phyloP scores from a whole-genome alignment of 1,140 invertebrate species.

The Centruroides sculpturatus region DNA sequence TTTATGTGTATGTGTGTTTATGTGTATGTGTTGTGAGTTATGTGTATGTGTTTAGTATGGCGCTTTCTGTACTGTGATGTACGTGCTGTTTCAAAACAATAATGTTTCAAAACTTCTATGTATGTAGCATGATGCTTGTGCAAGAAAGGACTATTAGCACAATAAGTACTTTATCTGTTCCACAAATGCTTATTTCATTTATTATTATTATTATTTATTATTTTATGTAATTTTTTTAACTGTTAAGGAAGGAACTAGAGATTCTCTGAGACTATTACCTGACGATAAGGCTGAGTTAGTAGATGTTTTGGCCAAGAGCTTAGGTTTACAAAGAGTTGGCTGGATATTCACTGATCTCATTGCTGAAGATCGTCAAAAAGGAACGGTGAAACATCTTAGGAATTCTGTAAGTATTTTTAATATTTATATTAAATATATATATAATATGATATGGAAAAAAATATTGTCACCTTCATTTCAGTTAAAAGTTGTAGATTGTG shows the following conservation, averaged over 20 bases:
- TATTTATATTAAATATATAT: not conserved
- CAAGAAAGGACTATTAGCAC: no score
- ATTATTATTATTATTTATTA: slow-evolving; percentile 26
- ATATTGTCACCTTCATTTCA: not conserved
- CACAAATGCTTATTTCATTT: slow-evolving; percentile 52
- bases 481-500: not conserved
- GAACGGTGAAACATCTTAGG: slow-evolving; percentile 67
- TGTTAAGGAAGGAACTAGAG: slow-evolving; percentile 29
- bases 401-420: slow-evolving; percentile 44
- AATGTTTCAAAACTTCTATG: no score
- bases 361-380: slow-evolving; percentile 65
- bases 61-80: no score
- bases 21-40: no score
- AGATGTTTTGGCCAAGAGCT: slow-evolving; percentile 54
- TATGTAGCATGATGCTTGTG: no score
- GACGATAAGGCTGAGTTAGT: slow-evolving; percentile 57
- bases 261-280: slow-evolving; percentile 37
- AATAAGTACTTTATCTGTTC: slow-evolving; percentile 4
- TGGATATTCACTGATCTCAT: slow-evolving; percentile 99
- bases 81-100: no score
- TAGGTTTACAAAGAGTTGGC: slow-evolving; percentile 75
- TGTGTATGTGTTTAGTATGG: no score
- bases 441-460: not conserved
- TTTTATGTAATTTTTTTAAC: slow-evolving; percentile 16
- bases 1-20: no score